Conservation (phyloP, 2,797 vertebrate genomes). For the Podarcis lilfordi region DNA sequence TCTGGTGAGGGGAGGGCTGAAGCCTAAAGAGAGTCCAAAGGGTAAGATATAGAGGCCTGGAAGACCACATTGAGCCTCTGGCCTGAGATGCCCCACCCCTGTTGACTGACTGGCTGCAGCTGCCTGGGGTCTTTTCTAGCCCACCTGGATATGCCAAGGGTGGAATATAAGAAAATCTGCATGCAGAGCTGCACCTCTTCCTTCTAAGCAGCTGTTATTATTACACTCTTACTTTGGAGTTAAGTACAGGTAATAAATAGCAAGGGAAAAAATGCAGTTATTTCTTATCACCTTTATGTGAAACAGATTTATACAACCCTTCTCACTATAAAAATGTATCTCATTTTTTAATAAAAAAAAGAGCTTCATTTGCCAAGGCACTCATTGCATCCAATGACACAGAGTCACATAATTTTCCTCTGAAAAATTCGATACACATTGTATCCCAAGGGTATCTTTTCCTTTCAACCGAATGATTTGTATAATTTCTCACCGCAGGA, state of each 20-base stretch:
- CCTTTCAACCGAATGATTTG: conserved; percentile 55
- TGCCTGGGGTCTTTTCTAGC: neutral
- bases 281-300: conserved; percentile 21
- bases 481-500: conserved; percentile 57
- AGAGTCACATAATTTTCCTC: conserved; percentile 53
- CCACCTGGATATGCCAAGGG: neutral
- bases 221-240: neutral
- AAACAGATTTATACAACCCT: conserved; percentile 51
- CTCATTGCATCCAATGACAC: conserved; percentile 53
- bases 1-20: too few species aligned
- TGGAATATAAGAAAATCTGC: too few species aligned
- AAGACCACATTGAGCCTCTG: too few species aligned
- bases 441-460: conserved; percentile 50
- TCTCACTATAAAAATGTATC: conserved; percentile 48
- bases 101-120: neutral
- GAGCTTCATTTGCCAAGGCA: conserved; percentile 61
- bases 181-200: neutral
- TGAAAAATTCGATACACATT: conserved; percentile 56
- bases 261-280: neutral
- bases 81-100: too few species aligned
- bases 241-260: neutral
- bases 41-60: too few species aligned
- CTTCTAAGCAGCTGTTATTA: neutral
- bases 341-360: conserved; percentile 32
- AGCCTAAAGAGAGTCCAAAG: too few species aligned